A percentile compares a stretch with the other conserved stretches of the same genome.
Evolutionary conservation across 2,888 invertebrate genomes (phyloP).

Genomic region (Mimumesa dahlbomi): DNA sequence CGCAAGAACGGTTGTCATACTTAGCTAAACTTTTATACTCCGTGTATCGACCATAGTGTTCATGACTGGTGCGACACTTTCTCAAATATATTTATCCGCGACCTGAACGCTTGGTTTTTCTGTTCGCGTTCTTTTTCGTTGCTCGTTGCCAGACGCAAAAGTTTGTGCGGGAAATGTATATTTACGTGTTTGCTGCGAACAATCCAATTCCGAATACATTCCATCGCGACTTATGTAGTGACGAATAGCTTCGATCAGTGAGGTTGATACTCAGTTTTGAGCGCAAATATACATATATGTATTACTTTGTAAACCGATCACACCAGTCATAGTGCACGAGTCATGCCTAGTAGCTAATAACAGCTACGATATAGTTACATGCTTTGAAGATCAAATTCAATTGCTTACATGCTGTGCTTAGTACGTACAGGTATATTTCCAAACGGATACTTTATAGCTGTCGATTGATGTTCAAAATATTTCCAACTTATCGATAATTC

Average conservation of each 20-base stretch:
- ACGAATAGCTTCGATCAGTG: too few relatives aligned
- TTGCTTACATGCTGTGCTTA: slow-evolving; percentile 20
- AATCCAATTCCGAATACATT: slow-evolving; percentile 26
- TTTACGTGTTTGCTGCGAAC: too few relatives aligned
- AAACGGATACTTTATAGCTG: slow-evolving; percentile 12
- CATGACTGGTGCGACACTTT: slow-evolving; percentile 57
- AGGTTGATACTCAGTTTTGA: slow-evolving; percentile 10
- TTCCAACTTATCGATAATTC: slow-evolving; percentile 9
- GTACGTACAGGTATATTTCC: slow-evolving; percentile 11
- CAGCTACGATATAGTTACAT: slow-evolving; percentile 10
- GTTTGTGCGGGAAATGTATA: too few relatives aligned
- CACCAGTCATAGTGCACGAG: slow-evolving; percentile 37
- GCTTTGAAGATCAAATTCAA: slow-evolving; percentile 28
- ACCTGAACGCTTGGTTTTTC: neutral
- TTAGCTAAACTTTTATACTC: slow-evolving; percentile 70
- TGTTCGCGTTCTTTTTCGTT: neutral
- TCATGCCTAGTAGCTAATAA: slow-evolving; percentile 21
- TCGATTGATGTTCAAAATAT: slow-evolving; percentile 20
- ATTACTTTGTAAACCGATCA: slow-evolving; percentile 17
- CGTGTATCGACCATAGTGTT: slow-evolving; percentile 35
- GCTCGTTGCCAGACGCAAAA: neutral
- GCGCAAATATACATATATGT: slow-evolving; percentile 1
- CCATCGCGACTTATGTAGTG: slow-evolving; percentile 17
- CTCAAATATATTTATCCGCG: slow-evolving; percentile 14
- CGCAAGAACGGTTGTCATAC: slow-evolving; percentile 53